Conservation (phyloP, 2,113 vertebrate genomes). For the Percina caprodes region DNA sequence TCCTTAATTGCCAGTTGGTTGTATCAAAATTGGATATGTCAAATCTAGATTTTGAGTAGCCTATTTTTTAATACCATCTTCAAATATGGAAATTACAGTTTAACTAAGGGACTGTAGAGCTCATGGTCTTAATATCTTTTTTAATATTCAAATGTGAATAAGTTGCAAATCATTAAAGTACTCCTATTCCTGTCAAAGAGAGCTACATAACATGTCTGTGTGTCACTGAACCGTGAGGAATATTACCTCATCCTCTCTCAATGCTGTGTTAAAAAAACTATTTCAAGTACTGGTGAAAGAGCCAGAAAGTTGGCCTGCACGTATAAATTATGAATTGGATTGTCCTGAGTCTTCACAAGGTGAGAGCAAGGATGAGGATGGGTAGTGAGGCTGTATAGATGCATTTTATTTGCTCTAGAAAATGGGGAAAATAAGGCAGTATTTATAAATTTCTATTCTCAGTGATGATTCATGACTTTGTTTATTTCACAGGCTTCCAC, state of each 20-base stretch:
- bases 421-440: constrained; percentile 48
- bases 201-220: constrained; percentile 30
- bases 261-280: constrained; percentile 48
- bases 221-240: constrained; percentile 28
- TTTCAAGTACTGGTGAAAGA: constrained; percentile 50
- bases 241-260: constrained; percentile 24
- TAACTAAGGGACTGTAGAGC: background rate
- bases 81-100: background rate
- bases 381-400: background rate
- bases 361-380: constrained; percentile 52
- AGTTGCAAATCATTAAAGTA: background rate
- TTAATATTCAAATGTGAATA: constrained; percentile 18
- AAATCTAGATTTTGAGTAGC: background rate
- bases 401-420: constrained; percentile 46
- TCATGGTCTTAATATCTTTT: background rate
- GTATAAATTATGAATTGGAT: constrained; percentile 68
- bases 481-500: constrained; percentile 40
- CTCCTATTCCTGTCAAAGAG: constrained; percentile 4
- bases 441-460: constrained; percentile 54
- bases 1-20: constrained; percentile 12
- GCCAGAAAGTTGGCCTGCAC: constrained; percentile 55
- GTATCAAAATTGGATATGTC: constrained; percentile 3
- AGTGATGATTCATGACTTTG: constrained; percentile 47
- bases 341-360: constrained; percentile 58
- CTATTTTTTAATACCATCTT: background rate